A percentile compares a stretch with the other conserved stretches of the same genome.
These are phyloP conservation scores for Alloplasta piceator DNA, from an alignment of 2,888 invertebrate genomes.

Conservation along the genomic window DNA sequence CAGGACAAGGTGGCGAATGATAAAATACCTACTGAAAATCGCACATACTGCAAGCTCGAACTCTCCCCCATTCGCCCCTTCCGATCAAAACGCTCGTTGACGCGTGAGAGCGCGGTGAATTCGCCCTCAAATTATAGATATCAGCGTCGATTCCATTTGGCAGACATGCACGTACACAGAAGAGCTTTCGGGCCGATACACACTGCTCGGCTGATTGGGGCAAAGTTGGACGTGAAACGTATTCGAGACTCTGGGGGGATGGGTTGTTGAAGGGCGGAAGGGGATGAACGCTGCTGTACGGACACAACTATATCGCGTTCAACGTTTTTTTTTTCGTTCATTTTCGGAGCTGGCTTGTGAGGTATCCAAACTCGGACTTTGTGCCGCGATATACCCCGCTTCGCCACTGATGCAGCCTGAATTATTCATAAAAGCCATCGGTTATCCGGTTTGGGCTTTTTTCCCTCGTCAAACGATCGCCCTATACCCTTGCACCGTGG, in stretches of 20 bases:
- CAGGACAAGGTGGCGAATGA: constrained; percentile 29
- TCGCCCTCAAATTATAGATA: constrained; percentile 61
- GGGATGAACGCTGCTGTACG: constrained; percentile 24
- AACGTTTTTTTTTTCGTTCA: constrained; percentile 51
- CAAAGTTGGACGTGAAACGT: constrained; percentile 47
- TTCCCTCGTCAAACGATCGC: constrained; percentile 31
- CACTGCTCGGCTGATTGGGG: constrained; percentile 49
- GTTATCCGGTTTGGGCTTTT: constrained; percentile 33
- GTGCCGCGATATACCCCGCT: constrained; percentile 58
- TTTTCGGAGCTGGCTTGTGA: constrained; percentile 26
- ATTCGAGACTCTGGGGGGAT: constrained; percentile 7
- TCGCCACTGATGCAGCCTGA: constrained; percentile 59
- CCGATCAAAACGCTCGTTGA: constrained; percentile 52
- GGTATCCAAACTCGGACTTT: constrained; percentile 39
- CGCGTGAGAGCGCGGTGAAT: constrained; percentile 49
- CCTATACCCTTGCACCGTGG: neutral
- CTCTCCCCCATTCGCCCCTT: neutral
- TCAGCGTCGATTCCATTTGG: constrained; percentile 60
- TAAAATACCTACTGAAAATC: constrained; percentile 48
- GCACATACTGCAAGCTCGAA: constrained; percentile 1
- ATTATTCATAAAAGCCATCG: constrained; percentile 64
- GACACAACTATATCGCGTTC: constrained; percentile 50
- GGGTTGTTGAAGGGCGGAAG: constrained; percentile 2
- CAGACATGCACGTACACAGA: constrained; percentile 20
- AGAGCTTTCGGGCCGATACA: constrained; percentile 56